Conservation (phyloP, 2,113 vertebrate species). For the Dendrocopos noguchii region DNA sequence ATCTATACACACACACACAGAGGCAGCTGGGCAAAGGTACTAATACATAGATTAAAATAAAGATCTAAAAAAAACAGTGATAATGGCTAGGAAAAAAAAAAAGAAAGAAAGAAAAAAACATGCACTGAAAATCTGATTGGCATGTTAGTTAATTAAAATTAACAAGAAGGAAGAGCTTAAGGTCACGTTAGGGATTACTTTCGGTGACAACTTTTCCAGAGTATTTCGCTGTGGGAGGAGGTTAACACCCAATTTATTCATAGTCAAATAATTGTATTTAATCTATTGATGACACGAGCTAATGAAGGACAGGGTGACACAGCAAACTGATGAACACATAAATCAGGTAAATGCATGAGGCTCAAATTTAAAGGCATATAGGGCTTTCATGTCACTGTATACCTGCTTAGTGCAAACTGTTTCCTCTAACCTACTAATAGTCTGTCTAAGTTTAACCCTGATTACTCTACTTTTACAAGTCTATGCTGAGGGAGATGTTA, state of each 20-base stretch:
- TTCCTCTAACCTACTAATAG: background rate
- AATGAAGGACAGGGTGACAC: constrained; percentile 52
- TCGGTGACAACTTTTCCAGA: constrained; percentile 64
- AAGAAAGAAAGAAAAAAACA: background rate
- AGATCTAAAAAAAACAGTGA: constrained; percentile 67
- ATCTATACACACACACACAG: background rate
- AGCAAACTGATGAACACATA: background rate
- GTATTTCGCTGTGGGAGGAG: constrained; percentile 64
- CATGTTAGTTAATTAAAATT: constrained; percentile 74
- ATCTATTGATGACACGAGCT: constrained; percentile 29
- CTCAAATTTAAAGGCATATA: background rate
- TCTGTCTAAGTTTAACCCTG: background rate
- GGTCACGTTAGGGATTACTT: constrained; percentile 61
- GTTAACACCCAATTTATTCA: constrained; percentile 63
- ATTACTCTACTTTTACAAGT: background rate
- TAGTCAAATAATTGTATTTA: constrained; percentile 61
- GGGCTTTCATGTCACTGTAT: background rate
- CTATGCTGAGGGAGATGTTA: background rate
- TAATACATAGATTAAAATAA: constrained; percentile 72
- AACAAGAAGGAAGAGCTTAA: constrained; percentile 69
- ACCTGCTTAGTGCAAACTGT: background rate
- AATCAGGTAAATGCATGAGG: background rate
- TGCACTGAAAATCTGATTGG: constrained; percentile 66
- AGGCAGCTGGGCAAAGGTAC: constrained; percentile 47
- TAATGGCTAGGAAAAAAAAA: constrained; percentile 39